Base-by-base conservation (phyloP, 2,888 invertebrate genomes). In the Therioaphis trifolii region DNA sequence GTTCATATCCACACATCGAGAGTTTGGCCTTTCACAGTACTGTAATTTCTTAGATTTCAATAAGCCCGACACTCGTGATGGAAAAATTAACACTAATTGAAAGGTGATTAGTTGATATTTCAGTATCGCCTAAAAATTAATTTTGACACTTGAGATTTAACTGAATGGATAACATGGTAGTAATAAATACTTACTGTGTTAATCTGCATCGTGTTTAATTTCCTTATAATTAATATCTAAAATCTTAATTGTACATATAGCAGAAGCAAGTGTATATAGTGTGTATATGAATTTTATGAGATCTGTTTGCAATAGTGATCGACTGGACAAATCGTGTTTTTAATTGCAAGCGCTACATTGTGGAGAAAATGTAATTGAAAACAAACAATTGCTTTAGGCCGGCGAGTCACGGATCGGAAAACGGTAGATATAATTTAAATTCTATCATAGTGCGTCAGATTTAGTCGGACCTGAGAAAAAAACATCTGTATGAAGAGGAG, bases 21-120 rank as follows among this genome's bases (percentile, higher is more conserved):
- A 92, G 7, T 94, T 94, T 86, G 91, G 90, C 84, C 92, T 91
- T 75, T 92, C 92, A 87, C 95, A 95, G 84, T 88, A 86, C 5
- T 84, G 84, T 9, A 79, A 40, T 77, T 85, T 82, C 52, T 82
- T 82, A 0, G 82, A 82, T 66, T 82, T 82, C 9, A 63, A 71
- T 4, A 72, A 63, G n/a, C 82, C 4, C 9, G 21, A 27, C 27
- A 52, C 46, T 63, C 40, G 63, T 35, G 49, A 21, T 52, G 21
- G 24, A 40, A n/a, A 40, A 29, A 61, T 35, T 5, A 72, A 0
- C 21, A 80, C 43, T 1, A 80, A 49, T 72, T 72, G 71, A 11
- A 80, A 5, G 11, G 72, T 15, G 18, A 49, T 18, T 3, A 63
- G n/a, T 21, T 2, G 4, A 49, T 49, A 27, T 4, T 27, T 12